Evolutionary conservation across 2,888 invertebrate genomes (phyloP).

Genomic region (Steinernema carpocapsae): DNA sequence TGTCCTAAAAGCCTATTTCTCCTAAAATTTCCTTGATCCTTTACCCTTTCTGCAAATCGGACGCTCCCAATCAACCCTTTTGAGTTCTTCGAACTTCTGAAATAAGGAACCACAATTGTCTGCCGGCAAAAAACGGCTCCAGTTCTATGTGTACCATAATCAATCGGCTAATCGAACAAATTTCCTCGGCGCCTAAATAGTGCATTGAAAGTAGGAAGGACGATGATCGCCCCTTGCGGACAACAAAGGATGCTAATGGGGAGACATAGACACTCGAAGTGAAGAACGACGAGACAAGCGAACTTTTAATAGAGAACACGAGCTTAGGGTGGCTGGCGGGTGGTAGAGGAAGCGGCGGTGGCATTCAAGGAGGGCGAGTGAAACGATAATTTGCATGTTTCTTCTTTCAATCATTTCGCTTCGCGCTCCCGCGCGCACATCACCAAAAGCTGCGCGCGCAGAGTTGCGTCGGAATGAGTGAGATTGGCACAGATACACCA

Average conservation of each 20-base stretch:
- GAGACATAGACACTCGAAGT: conserved; percentile 10
- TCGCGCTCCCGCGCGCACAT: conserved; percentile 8
- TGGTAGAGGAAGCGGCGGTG: too few relatives aligned
- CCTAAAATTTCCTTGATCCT: too few relatives aligned
- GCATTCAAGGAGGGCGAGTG: background rate
- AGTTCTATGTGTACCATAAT: too few relatives aligned
- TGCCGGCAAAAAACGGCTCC: too few relatives aligned
- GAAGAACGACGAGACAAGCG: conserved; percentile 5
- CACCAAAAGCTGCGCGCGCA: conserved; percentile 6
- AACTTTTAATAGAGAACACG: conserved; percentile 21
- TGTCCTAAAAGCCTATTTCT: too few relatives aligned
- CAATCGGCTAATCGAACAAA: too few relatives aligned
- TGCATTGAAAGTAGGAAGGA: conserved; percentile 21
- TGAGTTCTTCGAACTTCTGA: too few relatives aligned
- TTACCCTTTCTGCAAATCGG: too few relatives aligned
- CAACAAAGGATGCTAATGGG: conserved; percentile 34
- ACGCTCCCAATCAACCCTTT: too few relatives aligned
- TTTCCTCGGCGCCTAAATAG: background rate
- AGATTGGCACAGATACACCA: conserved; percentile 13
- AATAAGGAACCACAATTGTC: too few relatives aligned
- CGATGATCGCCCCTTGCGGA: conserved; percentile 14
- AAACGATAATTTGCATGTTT: conserved; percentile 30
- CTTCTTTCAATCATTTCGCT: conserved; percentile 21
- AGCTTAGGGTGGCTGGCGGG: background rate
- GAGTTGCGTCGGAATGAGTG: background rate